These are phyloP conservation scores for Pachycephala philippinensis DNA, from an alignment of 2,113 vertebrate genomes.

Conservation along the genomic window DNA sequence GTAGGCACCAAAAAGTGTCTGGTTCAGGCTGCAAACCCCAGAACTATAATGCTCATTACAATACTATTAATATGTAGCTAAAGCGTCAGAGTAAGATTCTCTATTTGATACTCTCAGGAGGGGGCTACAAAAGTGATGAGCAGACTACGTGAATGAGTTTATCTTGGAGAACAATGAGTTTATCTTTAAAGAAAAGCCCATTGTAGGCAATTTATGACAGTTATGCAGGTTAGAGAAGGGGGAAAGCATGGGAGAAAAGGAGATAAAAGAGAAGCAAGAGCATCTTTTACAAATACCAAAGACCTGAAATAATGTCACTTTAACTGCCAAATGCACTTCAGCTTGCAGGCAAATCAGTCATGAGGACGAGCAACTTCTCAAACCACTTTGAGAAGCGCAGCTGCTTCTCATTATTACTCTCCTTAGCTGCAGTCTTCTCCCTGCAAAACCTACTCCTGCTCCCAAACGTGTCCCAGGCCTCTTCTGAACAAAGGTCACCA, in stretches of 20 bases:
- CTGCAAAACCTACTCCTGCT: background rate
- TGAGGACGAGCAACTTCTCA: accelerated
- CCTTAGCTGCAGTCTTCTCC: background rate
- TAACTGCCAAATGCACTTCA: background rate
- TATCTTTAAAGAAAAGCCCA: background rate
- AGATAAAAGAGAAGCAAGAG: background rate
- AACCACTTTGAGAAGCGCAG: background rate
- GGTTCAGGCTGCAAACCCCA: background rate
- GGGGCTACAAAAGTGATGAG: background rate
- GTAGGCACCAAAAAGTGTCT: background rate
- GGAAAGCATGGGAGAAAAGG: background rate
- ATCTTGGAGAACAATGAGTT: background rate
- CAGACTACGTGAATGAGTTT: background rate
- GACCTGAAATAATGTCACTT: background rate
- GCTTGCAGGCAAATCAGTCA: background rate
- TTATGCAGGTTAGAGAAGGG: background rate
- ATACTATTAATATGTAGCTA: background rate
- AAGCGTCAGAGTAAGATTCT: background rate
- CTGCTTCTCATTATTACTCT: background rate
- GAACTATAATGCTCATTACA: background rate
- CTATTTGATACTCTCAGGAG: background rate
- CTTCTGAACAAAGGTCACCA: background rate
- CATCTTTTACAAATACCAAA: background rate
- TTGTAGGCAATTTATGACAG: background rate
- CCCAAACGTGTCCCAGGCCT: accelerated